These are phyloP conservation scores for Nycticryphes semicollaris DNA, from an alignment of 2,113 vertebrate species.

Conservation along the genomic window DNA sequence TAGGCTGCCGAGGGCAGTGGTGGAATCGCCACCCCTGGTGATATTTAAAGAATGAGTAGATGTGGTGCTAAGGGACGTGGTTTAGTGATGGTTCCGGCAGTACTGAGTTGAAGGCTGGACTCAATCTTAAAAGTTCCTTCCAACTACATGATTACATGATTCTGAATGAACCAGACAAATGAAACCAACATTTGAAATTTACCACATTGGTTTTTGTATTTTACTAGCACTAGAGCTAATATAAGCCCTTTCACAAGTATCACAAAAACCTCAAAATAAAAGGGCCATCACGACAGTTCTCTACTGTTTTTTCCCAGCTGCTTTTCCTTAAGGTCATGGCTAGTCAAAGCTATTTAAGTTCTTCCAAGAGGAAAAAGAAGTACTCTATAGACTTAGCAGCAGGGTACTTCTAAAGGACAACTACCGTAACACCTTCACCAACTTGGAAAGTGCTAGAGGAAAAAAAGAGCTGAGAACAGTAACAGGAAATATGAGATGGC, in stretches of 20 bases:
- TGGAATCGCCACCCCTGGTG: background rate
- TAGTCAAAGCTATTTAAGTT: background rate
- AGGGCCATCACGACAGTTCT: background rate
- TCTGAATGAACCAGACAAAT: background rate
- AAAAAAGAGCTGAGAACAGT: background rate
- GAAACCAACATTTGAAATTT: background rate
- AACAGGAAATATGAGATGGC: background rate
- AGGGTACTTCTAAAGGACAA: background rate
- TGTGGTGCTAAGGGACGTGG: background rate
- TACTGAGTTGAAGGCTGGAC: background rate
- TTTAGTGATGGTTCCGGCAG: background rate
- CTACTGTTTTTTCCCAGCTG: background rate
- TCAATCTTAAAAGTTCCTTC: background rate
- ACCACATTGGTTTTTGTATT: background rate
- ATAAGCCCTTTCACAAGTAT: background rate
- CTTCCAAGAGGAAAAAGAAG: background rate
- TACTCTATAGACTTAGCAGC: background rate
- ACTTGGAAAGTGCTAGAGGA: background rate
- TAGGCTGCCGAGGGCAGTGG: background rate
- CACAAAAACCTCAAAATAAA: background rate
- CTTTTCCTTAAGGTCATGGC: background rate
- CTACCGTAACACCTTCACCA: background rate
- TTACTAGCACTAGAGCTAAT: background rate
- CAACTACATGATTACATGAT: background rate
- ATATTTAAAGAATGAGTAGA: background rate